Conservation (phyloP, 2,888 invertebrate genomes). For the Mesoligia furuncula region DNA sequence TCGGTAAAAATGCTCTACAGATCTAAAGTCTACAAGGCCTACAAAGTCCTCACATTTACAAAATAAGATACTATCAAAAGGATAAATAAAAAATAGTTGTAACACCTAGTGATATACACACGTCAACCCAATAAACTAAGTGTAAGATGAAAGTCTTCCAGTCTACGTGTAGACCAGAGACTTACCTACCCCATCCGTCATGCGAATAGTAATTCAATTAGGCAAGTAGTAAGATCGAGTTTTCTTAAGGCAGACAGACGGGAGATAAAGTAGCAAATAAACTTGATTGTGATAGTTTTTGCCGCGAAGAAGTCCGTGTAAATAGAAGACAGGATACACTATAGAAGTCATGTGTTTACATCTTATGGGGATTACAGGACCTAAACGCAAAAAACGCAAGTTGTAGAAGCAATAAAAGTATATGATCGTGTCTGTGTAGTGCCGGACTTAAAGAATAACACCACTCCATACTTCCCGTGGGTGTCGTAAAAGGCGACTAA, state of each 20-base stretch:
- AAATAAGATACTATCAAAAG: too few relatives aligned
- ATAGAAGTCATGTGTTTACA: not conserved
- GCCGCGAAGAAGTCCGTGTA: not conserved
- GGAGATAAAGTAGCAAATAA: constrained; percentile 6
- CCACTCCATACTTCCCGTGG: too few relatives aligned
- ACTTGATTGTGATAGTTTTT: not conserved
- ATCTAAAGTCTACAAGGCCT: too few relatives aligned
- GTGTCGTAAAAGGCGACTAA: too few relatives aligned
- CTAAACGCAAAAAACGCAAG: too few relatives aligned
- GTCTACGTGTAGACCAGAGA: constrained; percentile 40
- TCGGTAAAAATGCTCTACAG: too few relatives aligned
- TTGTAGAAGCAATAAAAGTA: too few relatives aligned
- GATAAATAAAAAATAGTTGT: not conserved
- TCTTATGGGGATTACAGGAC: too few relatives aligned
- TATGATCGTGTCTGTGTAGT: too few relatives aligned
- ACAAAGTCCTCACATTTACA: too few relatives aligned
- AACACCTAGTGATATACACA: constrained; percentile 15
- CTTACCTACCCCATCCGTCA: constrained; percentile 40
- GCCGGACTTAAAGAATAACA: too few relatives aligned
- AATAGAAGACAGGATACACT: not conserved
- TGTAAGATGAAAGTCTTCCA: constrained; percentile 40
- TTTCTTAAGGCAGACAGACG: constrained; percentile 25
- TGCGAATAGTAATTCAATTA: constrained; percentile 58
- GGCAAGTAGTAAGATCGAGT: constrained; percentile 34
- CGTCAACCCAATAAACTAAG: constrained; percentile 42